Evolutionary conservation across 2,113 vertebrate genomes (phyloP).

Genomic region (Patagioenas fasciata): DNA sequence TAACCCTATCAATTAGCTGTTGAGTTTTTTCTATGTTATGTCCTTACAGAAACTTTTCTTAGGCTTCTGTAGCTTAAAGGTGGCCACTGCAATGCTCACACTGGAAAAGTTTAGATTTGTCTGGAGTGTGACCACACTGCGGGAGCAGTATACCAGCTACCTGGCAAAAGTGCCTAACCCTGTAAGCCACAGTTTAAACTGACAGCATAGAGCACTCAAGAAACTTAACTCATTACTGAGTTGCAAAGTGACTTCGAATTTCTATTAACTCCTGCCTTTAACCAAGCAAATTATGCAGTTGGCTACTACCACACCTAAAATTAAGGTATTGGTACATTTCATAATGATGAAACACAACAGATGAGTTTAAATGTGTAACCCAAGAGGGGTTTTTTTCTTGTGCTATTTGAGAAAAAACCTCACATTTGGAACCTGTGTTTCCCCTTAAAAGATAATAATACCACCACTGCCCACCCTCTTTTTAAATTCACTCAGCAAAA

Average conservation of each 20-base stretch:
- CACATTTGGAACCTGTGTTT: not conserved
- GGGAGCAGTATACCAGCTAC: not conserved
- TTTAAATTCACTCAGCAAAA: not conserved
- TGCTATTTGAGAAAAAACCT: not conserved
- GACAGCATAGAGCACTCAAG: not conserved
- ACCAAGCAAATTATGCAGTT: not conserved
- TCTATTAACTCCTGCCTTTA: not conserved
- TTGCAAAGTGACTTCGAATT: not conserved
- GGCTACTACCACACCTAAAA: not conserved
- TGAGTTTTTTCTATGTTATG: not conserved
- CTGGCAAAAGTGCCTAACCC: not conserved
- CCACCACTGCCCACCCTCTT: too few relatives aligned
- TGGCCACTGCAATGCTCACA: accelerated
- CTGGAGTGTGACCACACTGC: not conserved
- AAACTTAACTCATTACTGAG: not conserved
- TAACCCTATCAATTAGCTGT: slow-evolving; percentile 15
- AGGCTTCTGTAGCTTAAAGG: not conserved
- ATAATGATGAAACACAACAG: not conserved
- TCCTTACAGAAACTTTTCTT: not conserved
- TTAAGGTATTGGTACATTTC: not conserved
- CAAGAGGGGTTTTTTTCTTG: not conserved
- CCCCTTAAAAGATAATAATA: not conserved
- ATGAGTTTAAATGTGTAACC: not conserved
- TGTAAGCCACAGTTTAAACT: not conserved
- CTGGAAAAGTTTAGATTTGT: slow-evolving; percentile 15